Percentiles rank a stretch among this genome's conserved stretches.
These are phyloP conservation scores for Macrophya annulata DNA, from an alignment of 2,888 invertebrate genomes.

Conservation along the genomic window DNA sequence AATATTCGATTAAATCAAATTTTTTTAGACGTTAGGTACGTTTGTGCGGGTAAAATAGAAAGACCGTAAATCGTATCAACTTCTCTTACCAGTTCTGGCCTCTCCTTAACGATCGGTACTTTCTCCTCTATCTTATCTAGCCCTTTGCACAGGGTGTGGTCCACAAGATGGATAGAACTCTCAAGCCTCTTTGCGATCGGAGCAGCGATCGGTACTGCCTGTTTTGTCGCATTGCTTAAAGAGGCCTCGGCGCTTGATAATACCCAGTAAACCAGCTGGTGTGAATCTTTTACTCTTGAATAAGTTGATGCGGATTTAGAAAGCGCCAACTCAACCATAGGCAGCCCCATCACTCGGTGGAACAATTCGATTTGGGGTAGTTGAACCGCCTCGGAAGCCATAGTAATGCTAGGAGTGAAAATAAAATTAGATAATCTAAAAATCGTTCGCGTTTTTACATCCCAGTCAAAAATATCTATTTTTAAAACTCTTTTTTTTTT, in stretches of 20 bases:
- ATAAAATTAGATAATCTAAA: not conserved
- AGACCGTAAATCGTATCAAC: not conserved
- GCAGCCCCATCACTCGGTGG: slow-evolving; percentile 72
- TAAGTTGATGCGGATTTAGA: slow-evolving; percentile 73
- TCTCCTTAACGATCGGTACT: slow-evolving; percentile 86
- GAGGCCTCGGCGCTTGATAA: slow-evolving; percentile 84
- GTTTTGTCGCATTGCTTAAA: slow-evolving; percentile 80
- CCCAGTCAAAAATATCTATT: not conserved
- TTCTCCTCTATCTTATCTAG: slow-evolving; percentile 85
- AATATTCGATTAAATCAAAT: not conserved
- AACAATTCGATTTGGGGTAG: slow-evolving; percentile 72
- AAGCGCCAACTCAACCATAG: slow-evolving; percentile 72
- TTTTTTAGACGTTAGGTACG: not conserved
- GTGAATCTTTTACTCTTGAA: slow-evolving; percentile 70
- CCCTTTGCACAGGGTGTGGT: slow-evolving; percentile 85
- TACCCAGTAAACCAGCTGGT: slow-evolving; percentile 82
- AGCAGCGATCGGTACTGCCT: slow-evolving; percentile 81
- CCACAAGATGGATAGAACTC: slow-evolving; percentile 83
- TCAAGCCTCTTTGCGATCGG: slow-evolving; percentile 83
- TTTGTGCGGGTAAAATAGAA: too few relatives aligned
- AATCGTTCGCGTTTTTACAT: not conserved
- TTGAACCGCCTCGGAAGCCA: slow-evolving; percentile 65
- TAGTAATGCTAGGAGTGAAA: slow-evolving; percentile 49
- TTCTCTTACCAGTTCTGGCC: slow-evolving; percentile 79
- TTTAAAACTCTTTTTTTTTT: too few relatives aligned